phyloP scores from a whole-genome alignment of 2,888 invertebrate genomes.

The Hylaea fasciaria region DNA sequence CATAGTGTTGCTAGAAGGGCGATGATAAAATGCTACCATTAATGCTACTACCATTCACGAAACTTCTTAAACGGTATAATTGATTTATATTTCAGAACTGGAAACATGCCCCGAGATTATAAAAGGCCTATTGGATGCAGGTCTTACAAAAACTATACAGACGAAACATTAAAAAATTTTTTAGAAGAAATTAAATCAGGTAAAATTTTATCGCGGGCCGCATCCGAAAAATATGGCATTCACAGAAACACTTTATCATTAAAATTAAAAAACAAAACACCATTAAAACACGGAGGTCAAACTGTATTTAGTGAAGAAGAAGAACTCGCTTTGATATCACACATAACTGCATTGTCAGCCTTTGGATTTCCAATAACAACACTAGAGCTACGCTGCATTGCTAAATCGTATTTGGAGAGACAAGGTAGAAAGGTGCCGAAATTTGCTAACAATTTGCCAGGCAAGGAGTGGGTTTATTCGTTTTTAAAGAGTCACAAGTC shows the following conservation, averaged over 20 bases:
- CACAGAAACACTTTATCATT: conserved; percentile 12
- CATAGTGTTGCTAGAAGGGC: conserved; percentile 20
- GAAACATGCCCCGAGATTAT: conserved; percentile 27
- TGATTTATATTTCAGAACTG: background rate
- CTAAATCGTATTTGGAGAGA: conserved; percentile 25
- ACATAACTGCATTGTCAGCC: conserved; percentile 22
- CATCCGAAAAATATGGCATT: conserved; percentile 29
- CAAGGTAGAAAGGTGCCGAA: conserved; percentile 24
- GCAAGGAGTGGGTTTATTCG: conserved; percentile 23
- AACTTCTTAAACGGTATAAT: conserved; percentile 19
- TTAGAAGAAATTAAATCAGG: conserved; percentile 29
- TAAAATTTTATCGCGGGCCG: conserved; percentile 22
- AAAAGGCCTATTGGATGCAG: conserved; percentile 20
- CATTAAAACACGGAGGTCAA: conserved; percentile 27
- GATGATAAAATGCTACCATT: conserved; percentile 5
- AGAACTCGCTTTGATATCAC: conserved; percentile 25
- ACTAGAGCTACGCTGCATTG: conserved; percentile 20
- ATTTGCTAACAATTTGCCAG: conserved; percentile 24
- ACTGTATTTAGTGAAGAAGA: conserved; percentile 25
- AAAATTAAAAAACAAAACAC: conserved; percentile 23
- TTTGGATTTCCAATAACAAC: conserved; percentile 28
- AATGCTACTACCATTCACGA: conserved; percentile 23
- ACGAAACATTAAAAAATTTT: conserved; percentile 19
- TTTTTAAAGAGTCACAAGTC: conserved; percentile 28
- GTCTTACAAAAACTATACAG: conserved; percentile 27